Evolutionary conservation across 1,140 invertebrate genomes (phyloP).

Genomic region (Drosophila nannoptera): DNA sequence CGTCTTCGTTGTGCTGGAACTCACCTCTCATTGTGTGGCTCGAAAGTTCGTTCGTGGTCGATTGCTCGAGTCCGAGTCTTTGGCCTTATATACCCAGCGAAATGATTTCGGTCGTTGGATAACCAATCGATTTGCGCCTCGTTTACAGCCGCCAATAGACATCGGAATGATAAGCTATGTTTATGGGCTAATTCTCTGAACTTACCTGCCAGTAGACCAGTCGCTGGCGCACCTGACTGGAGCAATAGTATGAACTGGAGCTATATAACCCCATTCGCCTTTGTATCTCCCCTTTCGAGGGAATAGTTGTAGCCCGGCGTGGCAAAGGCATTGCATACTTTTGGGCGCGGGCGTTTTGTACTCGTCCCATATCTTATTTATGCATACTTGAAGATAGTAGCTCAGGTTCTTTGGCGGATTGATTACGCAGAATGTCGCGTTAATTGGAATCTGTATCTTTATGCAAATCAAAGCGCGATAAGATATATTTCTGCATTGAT

Average conservation of each 20-base stretch:
- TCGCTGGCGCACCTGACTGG: too few relatives aligned
- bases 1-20: too few relatives aligned
- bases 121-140: not conserved
- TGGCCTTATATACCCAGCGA: not conserved
- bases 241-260: too few relatives aligned
- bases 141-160: not conserved
- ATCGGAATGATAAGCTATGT: not conserved
- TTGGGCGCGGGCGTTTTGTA: too few relatives aligned
- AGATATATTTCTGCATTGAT: constrained; percentile 37
- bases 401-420: not conserved
- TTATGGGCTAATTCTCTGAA: too few relatives aligned
- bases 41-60: not conserved
- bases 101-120: not conserved
- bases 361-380: too few relatives aligned
- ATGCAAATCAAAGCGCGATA: constrained; percentile 32
- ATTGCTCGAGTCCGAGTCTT: not conserved
- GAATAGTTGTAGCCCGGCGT: too few relatives aligned
- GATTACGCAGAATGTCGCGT: not conserved
- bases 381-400: too few relatives aligned
- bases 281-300: too few relatives aligned
- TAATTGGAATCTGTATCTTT: constrained; percentile 14
- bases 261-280: too few relatives aligned
- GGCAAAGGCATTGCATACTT: too few relatives aligned
- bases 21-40: not conserved
- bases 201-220: too few relatives aligned